Evolutionary conservation across 2,888 invertebrate species (phyloP).

Genomic region (Arrhopalites spinosus): DNA sequence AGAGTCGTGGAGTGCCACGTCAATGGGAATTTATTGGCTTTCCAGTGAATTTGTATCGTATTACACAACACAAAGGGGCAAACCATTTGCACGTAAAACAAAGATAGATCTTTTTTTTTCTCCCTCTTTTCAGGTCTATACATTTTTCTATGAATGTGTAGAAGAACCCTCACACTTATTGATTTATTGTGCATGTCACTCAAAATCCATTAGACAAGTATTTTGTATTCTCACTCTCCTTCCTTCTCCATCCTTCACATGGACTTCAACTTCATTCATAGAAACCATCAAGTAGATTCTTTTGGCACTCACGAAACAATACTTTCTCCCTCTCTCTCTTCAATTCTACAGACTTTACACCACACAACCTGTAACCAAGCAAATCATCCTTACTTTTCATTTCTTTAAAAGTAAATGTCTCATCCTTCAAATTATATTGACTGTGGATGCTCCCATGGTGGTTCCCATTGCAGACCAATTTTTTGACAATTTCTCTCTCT

Average conservation of each 20-base stretch:
- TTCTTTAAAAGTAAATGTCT: constrained; percentile 2
- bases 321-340: no score
- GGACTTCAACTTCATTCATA: constrained; percentile 12
- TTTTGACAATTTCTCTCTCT: constrained; percentile 1
- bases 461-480: background rate
- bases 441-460: background rate
- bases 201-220: constrained; percentile 50
- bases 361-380: no score
- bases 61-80: background rate
- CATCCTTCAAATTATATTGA: background rate
- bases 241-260: constrained; percentile 1
- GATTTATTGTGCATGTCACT: constrained; percentile 54
- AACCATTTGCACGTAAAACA: constrained; percentile 11
- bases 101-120: constrained; percentile 1
- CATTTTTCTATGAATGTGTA: no score
- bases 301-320: no score
- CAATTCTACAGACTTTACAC: no score
- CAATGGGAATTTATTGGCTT: background rate
- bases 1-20: background rate
- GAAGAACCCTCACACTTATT: constrained; percentile 42
- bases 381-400: constrained; percentile 3
- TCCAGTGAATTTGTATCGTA: background rate
- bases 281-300: constrained; percentile 1
- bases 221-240: constrained; percentile 24
- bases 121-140: background rate